Conservation (phyloP, 2,797 vertebrate genomes). For the Eidolon dupreanum region DNA sequence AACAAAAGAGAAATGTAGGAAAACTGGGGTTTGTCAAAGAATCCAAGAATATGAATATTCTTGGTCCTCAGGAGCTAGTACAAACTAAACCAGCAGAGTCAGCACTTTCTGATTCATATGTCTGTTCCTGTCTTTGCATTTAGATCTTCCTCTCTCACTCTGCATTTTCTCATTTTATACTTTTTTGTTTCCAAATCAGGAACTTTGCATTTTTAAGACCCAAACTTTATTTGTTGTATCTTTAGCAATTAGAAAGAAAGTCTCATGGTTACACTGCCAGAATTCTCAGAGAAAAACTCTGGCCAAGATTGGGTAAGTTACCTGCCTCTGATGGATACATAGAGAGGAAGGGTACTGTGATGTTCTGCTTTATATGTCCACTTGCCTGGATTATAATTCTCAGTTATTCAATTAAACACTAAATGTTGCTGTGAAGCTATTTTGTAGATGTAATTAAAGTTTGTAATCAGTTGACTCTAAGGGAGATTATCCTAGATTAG, state of each 20-base stretch:
- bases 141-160: not conserved
- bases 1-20: not conserved
- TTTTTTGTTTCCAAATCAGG: not conserved
- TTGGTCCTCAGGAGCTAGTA: not conserved
- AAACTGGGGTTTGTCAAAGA: not conserved
- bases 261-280: not conserved
- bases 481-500: not conserved
- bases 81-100: not conserved
- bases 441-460: not conserved
- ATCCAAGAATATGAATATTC: not conserved
- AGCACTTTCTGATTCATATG: not conserved
- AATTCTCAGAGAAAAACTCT: not conserved
- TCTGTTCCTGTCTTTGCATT: not conserved
- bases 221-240: not conserved
- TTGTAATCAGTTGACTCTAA: not conserved
- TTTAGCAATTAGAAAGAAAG: not conserved
- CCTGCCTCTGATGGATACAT: not conserved
- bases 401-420: not conserved
- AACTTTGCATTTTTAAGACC: not conserved
- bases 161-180: not conserved
- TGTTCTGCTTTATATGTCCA: not conserved
- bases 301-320: not conserved
- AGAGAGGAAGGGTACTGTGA: not conserved
- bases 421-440: not conserved
- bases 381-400: not conserved